Evolutionary conservation across 1,140 invertebrate genomes (phyloP).

Genomic region (Papilio aristodemus): DNA sequence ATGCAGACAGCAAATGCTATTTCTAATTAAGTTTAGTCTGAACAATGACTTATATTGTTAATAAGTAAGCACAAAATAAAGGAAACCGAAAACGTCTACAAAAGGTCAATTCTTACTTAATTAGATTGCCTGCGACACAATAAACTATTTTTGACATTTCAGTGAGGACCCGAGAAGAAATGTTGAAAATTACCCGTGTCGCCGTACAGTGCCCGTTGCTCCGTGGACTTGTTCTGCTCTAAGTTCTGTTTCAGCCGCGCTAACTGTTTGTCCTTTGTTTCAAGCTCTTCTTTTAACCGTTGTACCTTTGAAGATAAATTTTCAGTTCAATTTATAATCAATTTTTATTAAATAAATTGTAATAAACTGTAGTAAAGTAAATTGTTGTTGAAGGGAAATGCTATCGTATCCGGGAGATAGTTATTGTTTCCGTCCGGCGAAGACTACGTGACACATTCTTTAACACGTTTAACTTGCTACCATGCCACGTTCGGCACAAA

Average conservation of each 20-base stretch:
- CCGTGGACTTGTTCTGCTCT: constrained; percentile 56
- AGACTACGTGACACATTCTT: no score
- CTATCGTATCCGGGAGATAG: background rate
- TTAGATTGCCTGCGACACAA: no score
- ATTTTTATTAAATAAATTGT: no score
- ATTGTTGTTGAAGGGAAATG: background rate
- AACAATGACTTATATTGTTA: no score
- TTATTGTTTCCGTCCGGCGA: background rate
- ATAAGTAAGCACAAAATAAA: no score
- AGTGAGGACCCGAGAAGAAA: no score
- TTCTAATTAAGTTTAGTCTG: no score
- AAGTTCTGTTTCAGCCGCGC: constrained; percentile 66
- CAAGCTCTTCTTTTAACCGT: constrained; percentile 81
- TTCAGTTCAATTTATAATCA: background rate
- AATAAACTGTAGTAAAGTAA: no score
- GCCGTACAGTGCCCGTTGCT: constrained; percentile 54
- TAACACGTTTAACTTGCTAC: background rate
- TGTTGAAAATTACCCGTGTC: constrained; percentile 59
- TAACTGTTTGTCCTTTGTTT: constrained; percentile 82
- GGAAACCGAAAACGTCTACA: no score
- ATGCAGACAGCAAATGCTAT: no score
- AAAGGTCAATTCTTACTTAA: no score
- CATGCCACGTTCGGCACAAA: background rate
- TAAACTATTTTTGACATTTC: no score
- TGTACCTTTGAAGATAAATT: constrained; percentile 64